phyloP scores from a whole-genome alignment of 2,113 vertebrate genomes.

The Psilopogon haemacephalus region DNA sequence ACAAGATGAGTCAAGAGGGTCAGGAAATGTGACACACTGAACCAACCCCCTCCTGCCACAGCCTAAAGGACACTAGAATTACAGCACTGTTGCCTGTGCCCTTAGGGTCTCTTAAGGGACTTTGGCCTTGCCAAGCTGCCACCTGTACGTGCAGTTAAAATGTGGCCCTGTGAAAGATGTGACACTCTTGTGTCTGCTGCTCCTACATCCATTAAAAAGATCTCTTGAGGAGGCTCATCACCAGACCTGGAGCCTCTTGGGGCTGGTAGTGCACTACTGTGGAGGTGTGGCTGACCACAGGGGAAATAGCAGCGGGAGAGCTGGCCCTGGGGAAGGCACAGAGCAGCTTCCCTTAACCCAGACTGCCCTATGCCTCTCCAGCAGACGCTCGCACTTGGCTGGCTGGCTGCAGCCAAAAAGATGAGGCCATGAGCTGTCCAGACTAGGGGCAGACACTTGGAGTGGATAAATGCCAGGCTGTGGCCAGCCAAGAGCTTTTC shows the following conservation, averaged over 20 bases:
- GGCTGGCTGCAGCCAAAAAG: neutral
- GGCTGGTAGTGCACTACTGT: neutral
- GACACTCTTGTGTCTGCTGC: neutral
- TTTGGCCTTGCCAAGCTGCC: neutral
- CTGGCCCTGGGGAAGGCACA: neutral
- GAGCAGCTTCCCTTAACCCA: neutral
- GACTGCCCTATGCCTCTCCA: neutral
- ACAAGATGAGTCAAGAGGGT: neutral
- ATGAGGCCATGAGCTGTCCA: neutral
- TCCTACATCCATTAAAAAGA: neutral
- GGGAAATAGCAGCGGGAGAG: neutral
- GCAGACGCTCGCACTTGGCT: neutral
- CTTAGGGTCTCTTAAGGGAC: neutral
- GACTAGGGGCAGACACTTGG: conserved; percentile 13
- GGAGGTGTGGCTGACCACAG: neutral
- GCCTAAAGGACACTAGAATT: neutral
- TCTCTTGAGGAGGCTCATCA: neutral
- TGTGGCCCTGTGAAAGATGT: neutral
- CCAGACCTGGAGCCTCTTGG: neutral
- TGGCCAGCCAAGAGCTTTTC: neutral
- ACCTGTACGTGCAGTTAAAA: neutral
- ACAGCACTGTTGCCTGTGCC: neutral
- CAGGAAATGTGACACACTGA: neutral
- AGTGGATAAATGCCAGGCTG: conserved; percentile 9
- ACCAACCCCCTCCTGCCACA: neutral